Evolutionary conservation across 1,140 invertebrate genomes (phyloP), one percentile per base, ranked within the genome.

Genomic region (Tetramorium simillimum): DNA sequence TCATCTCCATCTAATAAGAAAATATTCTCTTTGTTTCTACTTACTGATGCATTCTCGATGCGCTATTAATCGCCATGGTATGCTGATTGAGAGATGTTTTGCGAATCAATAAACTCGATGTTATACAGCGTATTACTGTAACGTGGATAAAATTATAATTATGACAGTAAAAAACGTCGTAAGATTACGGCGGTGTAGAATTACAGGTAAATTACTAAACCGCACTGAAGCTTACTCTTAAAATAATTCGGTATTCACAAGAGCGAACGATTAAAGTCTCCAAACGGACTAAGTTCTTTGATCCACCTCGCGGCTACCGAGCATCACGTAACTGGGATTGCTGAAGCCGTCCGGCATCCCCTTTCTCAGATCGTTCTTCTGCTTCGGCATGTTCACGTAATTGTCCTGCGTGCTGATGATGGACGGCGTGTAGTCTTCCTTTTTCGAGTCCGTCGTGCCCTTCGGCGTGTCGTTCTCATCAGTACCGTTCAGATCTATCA

Each of bases 371-470:
- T 95, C 95, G 86, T 95, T 96, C 87, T 96, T 96, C 65, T 96
- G 93, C 60, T 93, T 92, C 0, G 95, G 95, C 93, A 97, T 97
- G 90, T 96, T 97, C 6, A 96, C 95, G 86, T 97, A 97, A 92
- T 97, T 96, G 82, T 96, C 95, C 65, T 93, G 91, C 4, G 93
- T 92, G 76, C 94, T 94, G 86, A 96, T 95, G 89, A 96, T 92
- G 2, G 87, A 56, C 14, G 92, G 86, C 37, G 72, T 40, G 1
- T 73, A 89, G 21, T 92, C 75, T 40, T 87, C 90, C 7, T 81
- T 91, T 70, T 12, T 53, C 18, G 24, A 37, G 3, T 82, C 75
- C 18, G 3, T 78, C 37, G 7, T 60, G 5, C 18, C 14, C 46
- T 10, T 5, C n/a, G 14, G 14, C 14, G 46, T 16, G 16, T 77